phyloP scores from a whole-genome alignment of 2,797 vertebrate genomes.

The Pogonophryne albipinna region DNA sequence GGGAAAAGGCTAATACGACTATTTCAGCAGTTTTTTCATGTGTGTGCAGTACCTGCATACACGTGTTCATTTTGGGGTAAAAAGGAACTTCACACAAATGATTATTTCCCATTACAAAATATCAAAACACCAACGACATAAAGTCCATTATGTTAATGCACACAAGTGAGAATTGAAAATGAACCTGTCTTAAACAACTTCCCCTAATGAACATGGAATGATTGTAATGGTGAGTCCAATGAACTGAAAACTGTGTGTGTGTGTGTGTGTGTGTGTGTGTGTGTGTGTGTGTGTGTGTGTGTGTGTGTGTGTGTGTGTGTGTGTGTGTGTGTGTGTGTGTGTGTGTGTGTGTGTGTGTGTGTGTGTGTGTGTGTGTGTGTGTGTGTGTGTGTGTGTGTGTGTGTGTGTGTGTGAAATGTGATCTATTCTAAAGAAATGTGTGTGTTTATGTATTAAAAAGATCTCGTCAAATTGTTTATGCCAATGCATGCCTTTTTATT shows the following conservation, averaged over 20 bases:
- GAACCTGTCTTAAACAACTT: not conserved
- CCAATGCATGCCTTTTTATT: not conserved
- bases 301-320: not conserved
- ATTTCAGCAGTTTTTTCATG: too few species aligned
- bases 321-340: not conserved
- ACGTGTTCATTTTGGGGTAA: too few species aligned
- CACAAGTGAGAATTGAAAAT: constrained; percentile 13
- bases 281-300: not conserved
- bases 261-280: not conserved
- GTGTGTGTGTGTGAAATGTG: not conserved
- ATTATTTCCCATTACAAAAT: too few species aligned
- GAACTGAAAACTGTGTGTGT: constrained; percentile 1
- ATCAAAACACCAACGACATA: not conserved
- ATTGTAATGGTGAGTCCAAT: constrained; percentile 6
- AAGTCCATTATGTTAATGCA: not conserved
- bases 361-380: not conserved
- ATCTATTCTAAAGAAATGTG: not conserved
- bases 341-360: not conserved
- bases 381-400: not conserved
- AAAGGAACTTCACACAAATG: too few species aligned
- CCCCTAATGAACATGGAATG: constrained; percentile 13
- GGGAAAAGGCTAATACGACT: too few species aligned
- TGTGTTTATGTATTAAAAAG: constrained; percentile 30
- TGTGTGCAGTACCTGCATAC: too few species aligned
- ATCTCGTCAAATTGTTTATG: not conserved